These are phyloP conservation scores for Pimephales promelas DNA, from an alignment of 2,113 vertebrate species.

Conservation along the genomic window DNA sequence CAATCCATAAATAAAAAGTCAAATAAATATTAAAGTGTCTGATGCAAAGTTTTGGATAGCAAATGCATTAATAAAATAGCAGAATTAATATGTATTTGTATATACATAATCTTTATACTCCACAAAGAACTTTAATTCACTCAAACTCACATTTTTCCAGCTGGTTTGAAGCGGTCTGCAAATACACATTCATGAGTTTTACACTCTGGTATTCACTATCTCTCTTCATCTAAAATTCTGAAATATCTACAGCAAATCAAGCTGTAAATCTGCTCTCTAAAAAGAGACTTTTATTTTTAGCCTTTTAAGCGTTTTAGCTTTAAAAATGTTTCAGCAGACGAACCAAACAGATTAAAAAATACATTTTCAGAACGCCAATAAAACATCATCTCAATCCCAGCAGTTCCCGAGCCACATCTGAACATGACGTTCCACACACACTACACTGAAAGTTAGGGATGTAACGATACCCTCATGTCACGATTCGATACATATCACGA, in stretches of 20 bases:
- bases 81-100: too few relatives aligned
- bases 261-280: neutral
- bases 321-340: neutral
- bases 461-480: too few relatives aligned
- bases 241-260: neutral
- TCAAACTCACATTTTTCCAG: neutral
- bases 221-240: neutral
- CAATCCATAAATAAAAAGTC: too few relatives aligned
- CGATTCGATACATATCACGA: too few relatives aligned
- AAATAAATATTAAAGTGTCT: too few relatives aligned
- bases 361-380: neutral
- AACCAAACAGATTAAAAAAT: neutral
- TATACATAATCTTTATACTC: too few relatives aligned
- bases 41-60: too few relatives aligned
- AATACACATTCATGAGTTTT: neutral
- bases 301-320: neutral
- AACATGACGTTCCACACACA: neutral
- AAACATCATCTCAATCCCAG: too few relatives aligned
- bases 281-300: neutral
- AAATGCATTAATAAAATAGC: too few relatives aligned
- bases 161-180: neutral
- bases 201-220: neutral
- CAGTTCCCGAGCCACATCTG: too few relatives aligned
- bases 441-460: too few relatives aligned
- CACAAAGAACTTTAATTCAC: too few relatives aligned